Base-by-base conservation (phyloP, 1,140 invertebrate genomes). In the Rhynchophorus ferrugineus region DNA sequence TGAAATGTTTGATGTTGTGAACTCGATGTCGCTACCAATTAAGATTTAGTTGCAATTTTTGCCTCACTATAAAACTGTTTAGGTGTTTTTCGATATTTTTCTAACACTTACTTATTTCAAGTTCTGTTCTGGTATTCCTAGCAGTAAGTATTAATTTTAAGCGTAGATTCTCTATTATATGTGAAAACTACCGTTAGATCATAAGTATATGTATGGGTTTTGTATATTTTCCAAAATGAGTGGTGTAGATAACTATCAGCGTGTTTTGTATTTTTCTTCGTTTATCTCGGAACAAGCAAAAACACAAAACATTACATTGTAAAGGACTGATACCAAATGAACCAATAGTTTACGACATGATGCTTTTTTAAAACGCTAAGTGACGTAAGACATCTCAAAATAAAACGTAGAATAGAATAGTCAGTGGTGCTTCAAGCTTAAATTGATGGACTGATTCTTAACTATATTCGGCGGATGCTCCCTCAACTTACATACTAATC, bases 1-100 rank as follows among this genome's bases (percentile, higher is more conserved):
- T 42, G 21, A 36, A 45, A 52, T 41, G 29, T 52, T 52, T 52
- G 49, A 45, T 52, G 49, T 52, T 44, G 34, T n/a, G 17, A 29
- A 43, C 14, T 49, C 24, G 39, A 34, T 52, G 17, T 24, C 14
- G 13, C 17, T 14, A 34, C 24, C 11, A 29, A 11, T 20, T 38
- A 43, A 20, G 11, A 6, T 44, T 52, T n/a, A 50, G 33, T 52
- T 52, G 49, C 49, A 44, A 52, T 52, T 41, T 41, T 44, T 33
- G 49, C 49, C 49, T 52, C 42, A 52, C 48, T 43, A 37, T 48
- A 3, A 39, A 49, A 49, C 38, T 29, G 9, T 41, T n/a, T 49
- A 49, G 47, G 29, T 20, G 19, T 5, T 6, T 6, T 11, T 22
- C 44, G 35, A 50, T 43, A 50, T 50, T 43, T 50, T 50, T 50